A percentile compares a stretch with the other conserved stretches of the same genome.
Evolutionary conservation across 2,888 invertebrate genomes (phyloP).

Genomic region (Sipha maydis): DNA sequence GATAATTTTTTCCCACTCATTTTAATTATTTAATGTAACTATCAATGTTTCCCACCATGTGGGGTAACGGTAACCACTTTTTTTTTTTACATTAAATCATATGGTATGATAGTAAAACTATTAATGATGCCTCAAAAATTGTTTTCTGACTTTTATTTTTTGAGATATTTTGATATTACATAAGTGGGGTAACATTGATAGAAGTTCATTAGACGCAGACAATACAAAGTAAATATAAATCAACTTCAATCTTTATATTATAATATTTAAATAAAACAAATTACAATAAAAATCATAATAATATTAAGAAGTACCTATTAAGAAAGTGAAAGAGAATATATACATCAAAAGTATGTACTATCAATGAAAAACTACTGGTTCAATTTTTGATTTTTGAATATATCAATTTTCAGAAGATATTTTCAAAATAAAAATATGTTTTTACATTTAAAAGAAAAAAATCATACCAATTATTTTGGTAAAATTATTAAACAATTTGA

Average conservation of each 20-base stretch:
- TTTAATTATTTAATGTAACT: neutral
- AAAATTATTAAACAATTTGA: no score
- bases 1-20: neutral
- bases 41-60: neutral
- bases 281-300: neutral
- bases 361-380: no score
- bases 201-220: neutral
- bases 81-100: neutral
- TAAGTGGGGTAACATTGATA: conserved; percentile 16
- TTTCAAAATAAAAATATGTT: no score
- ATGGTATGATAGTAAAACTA: conserved; percentile 6
- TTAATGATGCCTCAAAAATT: neutral
- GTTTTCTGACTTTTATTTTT: neutral
- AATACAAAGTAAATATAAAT: conserved; percentile 10
- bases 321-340: no score
- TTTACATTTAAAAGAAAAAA: no score
- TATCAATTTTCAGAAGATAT: no score
- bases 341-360: no score
- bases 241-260: neutral
- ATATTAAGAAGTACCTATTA: no score
- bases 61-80: neutral
- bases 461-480: no score
- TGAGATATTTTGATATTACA: neutral
- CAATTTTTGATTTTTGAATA: no score
- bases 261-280: neutral